phyloP scores from a whole-genome alignment of 2,888 invertebrate genomes.

The Mechanitis messenoides region DNA sequence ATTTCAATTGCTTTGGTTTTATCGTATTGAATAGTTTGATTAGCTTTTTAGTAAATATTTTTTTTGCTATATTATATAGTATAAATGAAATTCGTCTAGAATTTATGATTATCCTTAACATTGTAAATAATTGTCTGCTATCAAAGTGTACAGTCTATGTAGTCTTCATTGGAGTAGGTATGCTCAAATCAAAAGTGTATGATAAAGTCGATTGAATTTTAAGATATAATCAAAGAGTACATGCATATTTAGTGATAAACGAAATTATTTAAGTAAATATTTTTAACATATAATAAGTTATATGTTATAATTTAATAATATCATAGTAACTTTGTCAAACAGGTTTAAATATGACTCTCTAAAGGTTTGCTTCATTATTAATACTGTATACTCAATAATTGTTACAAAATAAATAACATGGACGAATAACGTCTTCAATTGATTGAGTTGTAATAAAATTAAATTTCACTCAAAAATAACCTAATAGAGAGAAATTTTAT shows the following conservation, averaged over 20 bases:
- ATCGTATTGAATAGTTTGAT: conserved; percentile 9
- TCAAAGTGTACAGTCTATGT: conserved; percentile 45
- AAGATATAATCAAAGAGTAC: conserved; percentile 41
- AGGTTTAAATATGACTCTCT: conserved; percentile 14
- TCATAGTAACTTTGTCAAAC: conserved; percentile 10
- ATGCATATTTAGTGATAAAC: conserved; percentile 45
- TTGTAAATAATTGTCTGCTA: conserved; percentile 31
- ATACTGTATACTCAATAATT: no score
- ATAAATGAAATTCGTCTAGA: background rate
- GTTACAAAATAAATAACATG: no score
- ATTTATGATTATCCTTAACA: background rate
- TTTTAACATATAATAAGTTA: conserved; percentile 20
- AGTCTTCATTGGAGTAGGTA: conserved; percentile 38
- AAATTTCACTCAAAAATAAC: no score
- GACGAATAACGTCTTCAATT: no score
- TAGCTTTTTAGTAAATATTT: background rate
- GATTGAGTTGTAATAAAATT: no score
- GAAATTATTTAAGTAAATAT: conserved; percentile 72
- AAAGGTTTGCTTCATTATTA: conserved; percentile 8
- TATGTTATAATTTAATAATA: conserved; percentile 7
- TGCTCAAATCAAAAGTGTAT: conserved; percentile 53
- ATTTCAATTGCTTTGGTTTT: conserved; percentile 50
- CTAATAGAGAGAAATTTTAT: no score
- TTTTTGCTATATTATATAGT: background rate
- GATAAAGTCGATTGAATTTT: conserved; percentile 31